Evolutionary conservation across 37 sponge, comb jelly and placozoan species (phyloP), one percentile per base, ranked within the genome.

Genomic region (Diacarnus erythraeanus): DNA sequence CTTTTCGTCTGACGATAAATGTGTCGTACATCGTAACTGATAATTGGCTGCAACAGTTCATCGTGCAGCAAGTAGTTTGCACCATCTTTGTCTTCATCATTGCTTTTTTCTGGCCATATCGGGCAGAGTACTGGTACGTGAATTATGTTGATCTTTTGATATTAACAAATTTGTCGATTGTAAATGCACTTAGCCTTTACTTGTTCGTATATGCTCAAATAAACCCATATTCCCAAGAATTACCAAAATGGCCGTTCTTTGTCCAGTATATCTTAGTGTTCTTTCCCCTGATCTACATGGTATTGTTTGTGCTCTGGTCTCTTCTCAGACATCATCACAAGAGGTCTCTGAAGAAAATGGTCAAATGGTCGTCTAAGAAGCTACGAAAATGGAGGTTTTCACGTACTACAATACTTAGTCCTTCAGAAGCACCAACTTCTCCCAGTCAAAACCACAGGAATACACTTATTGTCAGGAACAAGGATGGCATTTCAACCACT

Each of bases 151-250:
- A 88, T 57, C 18, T 64, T 0, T 39, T 88, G 18, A 73, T 83
- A 26, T 78, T 81, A 37, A 26, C 38, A n/a, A 81, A 80, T 40
- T 65, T 88, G 22, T 67, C 71, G 9, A 33, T 66, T 35, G 23
- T 88, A 26, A 88, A 77, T 44, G 34, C 27, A 2, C 0, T 82
- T n/a, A 82, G 79, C 65, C 20, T 77, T 25, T 88, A 82, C 75
- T 27, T 74, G 17, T 65, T 67, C 25, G 71, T 21, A 1, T 57
- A 36, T 27, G 10, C 42, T 9, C 9, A 27, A 31, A 38, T 43
- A 20, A 47, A 47, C 12, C 51, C 6, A 47, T 26, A 44, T 9
- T 1, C 6, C 36, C 36, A 30, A 8, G 59, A 5, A 1, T 37
- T 29, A 5, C 59, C 36, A 9, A 3, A 34, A 34, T 12, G 27